phyloP scores from a whole-genome alignment of 2,797 vertebrate genomes.

The Gymnodraco acuticeps region DNA sequence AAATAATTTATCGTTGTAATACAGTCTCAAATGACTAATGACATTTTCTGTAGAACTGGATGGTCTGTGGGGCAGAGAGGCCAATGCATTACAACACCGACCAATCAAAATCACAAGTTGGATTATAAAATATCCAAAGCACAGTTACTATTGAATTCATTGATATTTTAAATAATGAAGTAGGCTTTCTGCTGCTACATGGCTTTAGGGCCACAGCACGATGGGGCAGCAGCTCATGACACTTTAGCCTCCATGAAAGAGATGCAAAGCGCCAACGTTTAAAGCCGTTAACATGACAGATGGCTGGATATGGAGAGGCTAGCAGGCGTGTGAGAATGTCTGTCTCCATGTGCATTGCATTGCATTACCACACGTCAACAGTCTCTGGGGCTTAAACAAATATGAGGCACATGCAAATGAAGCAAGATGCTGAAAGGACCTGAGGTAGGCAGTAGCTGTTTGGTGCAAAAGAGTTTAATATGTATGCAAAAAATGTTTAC shows the following conservation, averaged over 20 bases:
- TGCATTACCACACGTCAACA: constrained; percentile 65
- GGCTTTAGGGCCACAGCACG: constrained; percentile 41
- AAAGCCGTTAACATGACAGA: constrained; percentile 78
- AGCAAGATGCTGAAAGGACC: constrained; percentile 57
- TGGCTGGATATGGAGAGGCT: constrained; percentile 57
- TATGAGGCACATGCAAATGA: constrained; percentile 81
- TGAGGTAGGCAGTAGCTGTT: constrained; percentile 51
- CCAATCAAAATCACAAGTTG: constrained; percentile 52
- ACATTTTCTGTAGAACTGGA: constrained; percentile 47
- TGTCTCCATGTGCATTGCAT: constrained; percentile 58
- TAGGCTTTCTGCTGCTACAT: constrained; percentile 51
- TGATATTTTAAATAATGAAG: constrained; percentile 66
- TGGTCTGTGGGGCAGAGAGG: constrained; percentile 38
- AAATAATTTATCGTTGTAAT: constrained; percentile 70
- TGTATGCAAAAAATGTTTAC: constrained; percentile 80
- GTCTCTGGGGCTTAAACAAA: constrained; percentile 74
- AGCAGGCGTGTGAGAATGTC: constrained; percentile 59
- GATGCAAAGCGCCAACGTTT: constrained; percentile 63
- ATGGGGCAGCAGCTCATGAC: constrained; percentile 41
- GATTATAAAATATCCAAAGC: constrained; percentile 53
- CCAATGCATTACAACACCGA: constrained; percentile 48
- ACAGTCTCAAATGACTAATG: constrained; percentile 62
- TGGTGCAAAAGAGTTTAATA: constrained; percentile 73
- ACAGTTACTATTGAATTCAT: constrained; percentile 63
- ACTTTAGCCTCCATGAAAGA: constrained; percentile 55